phyloP scores from a whole-genome alignment of 1,140 invertebrate species.

The Calycopis cecrops region DNA sequence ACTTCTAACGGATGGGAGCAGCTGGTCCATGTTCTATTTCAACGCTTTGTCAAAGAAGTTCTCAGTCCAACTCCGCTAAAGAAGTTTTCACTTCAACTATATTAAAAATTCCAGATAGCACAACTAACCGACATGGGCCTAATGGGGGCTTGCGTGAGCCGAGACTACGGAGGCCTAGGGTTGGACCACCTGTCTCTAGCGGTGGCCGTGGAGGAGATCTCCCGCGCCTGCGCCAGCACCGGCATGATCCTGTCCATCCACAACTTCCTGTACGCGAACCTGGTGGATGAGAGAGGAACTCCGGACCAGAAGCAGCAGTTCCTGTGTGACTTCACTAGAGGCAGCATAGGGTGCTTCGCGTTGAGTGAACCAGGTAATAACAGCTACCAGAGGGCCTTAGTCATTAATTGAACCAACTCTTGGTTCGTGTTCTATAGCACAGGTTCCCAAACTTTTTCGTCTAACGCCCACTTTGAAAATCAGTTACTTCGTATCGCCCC shows the following conservation, averaged over 20 bases:
- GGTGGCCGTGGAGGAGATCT: constrained; percentile 86
- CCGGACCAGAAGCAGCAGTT: constrained; percentile 82
- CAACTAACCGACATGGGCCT: constrained; percentile 84
- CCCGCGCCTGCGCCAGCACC: constrained; percentile 77
- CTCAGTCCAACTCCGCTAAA: no score
- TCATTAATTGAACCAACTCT: no score
- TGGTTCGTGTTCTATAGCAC: no score
- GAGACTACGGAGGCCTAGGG: constrained; percentile 81
- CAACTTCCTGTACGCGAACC: constrained; percentile 80
- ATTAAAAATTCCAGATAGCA: constrained; percentile 76
- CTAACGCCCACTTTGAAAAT: no score
- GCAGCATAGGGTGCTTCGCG: constrained; percentile 86
- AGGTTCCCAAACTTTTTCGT: no score
- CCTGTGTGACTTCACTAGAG: constrained; percentile 79
- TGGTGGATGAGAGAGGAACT: constrained; percentile 80
- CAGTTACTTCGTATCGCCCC: no score
- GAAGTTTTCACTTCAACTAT: no score
- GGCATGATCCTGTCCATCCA: constrained; percentile 78
- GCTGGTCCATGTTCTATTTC: no score
- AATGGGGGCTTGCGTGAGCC: constrained; percentile 79
- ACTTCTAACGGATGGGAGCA: no score
- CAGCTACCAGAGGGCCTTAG: no score
- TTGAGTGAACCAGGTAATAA: constrained; percentile 85
- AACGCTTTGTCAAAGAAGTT: no score
- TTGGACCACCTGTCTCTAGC: constrained; percentile 85